phyloP scores from a whole-genome alignment of 2,113 vertebrate genomes.

The Callocephalon fimbriatum region DNA sequence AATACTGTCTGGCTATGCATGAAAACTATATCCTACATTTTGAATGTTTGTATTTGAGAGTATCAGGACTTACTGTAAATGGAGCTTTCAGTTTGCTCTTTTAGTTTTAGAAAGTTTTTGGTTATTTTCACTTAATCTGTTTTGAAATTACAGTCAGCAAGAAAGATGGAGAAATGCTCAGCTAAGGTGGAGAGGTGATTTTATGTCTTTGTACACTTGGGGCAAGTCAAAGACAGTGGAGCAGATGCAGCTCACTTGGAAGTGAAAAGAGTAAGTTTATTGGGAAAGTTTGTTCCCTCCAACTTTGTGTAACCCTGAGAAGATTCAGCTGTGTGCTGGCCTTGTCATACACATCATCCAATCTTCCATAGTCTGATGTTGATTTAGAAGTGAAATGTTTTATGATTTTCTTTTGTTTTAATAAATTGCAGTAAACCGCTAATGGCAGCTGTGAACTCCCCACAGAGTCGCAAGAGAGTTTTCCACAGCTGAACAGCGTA shows the following conservation, averaged over 20 bases:
- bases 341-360: neutral
- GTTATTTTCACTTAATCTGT: neutral
- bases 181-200: neutral
- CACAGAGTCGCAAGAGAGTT: neutral
- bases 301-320: neutral
- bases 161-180: neutral
- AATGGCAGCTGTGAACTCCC: neutral
- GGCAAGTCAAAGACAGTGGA: neutral
- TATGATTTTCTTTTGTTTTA: neutral
- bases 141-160: neutral
- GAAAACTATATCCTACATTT: neutral
- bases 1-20: neutral
- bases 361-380: neutral
- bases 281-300: neutral
- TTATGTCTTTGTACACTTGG: neutral
- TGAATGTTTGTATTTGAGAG: neutral
- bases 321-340: neutral
- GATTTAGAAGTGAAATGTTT: neutral
- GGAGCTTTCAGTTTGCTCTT: neutral
- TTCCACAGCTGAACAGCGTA: rapidly evolving
- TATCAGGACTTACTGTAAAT: neutral
- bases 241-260: neutral
- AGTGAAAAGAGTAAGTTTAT: neutral
- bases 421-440: neutral
- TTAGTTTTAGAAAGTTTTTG: neutral